Evolutionary conservation across 2,797 vertebrate genomes (phyloP).

Genomic region (Glyptemys insculpta): DNA sequence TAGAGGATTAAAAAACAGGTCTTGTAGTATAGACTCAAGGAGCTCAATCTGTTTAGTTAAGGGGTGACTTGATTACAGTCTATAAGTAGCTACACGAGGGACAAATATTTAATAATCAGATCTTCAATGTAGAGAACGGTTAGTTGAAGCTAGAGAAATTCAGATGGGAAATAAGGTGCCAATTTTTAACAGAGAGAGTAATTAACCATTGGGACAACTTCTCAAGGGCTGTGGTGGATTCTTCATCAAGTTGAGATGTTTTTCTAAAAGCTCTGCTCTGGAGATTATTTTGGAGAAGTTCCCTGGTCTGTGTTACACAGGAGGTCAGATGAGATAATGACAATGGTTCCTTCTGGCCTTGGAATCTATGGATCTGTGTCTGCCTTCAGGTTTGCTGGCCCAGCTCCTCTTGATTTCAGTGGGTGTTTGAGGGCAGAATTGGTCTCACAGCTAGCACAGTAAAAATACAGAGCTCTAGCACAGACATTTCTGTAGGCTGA

Average conservation of each 20-base stretch:
- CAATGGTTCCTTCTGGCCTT: neutral
- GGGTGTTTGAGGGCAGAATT: neutral
- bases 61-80: neutral
- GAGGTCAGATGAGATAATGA: neutral
- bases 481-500: neutral
- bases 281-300: neutral
- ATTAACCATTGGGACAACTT: neutral
- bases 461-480: neutral
- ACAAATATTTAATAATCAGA: neutral
- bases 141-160: neutral
- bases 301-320: neutral
- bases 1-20: neutral
- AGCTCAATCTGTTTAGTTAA: neutral
- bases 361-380: neutral
- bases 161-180: neutral
- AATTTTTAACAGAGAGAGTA: neutral
- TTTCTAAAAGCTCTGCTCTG: neutral
- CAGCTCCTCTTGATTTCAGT: neutral
- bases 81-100: neutral
- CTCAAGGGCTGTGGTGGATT: neutral
- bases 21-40: neutral
- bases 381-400: neutral
- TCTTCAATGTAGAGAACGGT: neutral
- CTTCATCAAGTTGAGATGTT: neutral
- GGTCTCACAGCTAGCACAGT: neutral